A percentile compares a stretch with the other conserved stretches of the same genome.
Conservation (phyloP, 64 coral and sea anemone species). For the Montipora cactus region DNA sequence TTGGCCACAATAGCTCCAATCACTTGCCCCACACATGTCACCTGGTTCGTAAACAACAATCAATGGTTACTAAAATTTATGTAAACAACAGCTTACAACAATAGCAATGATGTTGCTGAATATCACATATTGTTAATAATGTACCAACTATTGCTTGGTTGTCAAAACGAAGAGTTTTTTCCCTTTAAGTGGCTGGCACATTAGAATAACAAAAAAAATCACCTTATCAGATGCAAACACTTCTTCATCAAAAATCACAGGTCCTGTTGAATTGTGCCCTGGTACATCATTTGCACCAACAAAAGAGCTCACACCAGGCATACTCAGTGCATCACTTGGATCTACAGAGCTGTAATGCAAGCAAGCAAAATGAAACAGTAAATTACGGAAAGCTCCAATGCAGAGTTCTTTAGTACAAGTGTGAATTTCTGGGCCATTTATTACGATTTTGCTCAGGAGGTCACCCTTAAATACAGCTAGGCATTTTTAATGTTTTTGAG, state of each 20-base stretch:
- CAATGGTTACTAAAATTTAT: neutral
- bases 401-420: neutral
- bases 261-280: conserved; percentile 48
- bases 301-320: conserved; percentile 77
- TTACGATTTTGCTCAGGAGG: no score
- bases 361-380: neutral
- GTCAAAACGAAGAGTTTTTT: no score
- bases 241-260: conserved; percentile 57
- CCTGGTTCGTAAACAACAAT: conserved; percentile 37
- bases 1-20: conserved; percentile 88
- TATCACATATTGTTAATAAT: no score
- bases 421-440: no score
- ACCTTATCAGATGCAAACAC: conserved; percentile 80
- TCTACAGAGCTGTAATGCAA: conserved; percentile 58
- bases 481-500: no score
- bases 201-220: no score
- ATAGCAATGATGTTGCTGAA: neutral
- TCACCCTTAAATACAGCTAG: no score
- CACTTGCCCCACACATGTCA: conserved; percentile 89
- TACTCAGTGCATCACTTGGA: conserved; percentile 55
- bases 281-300: conserved; percentile 81
- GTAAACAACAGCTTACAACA: neutral
- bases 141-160: no score
- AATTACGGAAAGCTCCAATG: neutral
- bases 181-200: no score